Percentiles rank a stretch among this genome's conserved stretches.
Conservation (phyloP, 2,888 invertebrate species). For the Cheilosia impressa region DNA sequence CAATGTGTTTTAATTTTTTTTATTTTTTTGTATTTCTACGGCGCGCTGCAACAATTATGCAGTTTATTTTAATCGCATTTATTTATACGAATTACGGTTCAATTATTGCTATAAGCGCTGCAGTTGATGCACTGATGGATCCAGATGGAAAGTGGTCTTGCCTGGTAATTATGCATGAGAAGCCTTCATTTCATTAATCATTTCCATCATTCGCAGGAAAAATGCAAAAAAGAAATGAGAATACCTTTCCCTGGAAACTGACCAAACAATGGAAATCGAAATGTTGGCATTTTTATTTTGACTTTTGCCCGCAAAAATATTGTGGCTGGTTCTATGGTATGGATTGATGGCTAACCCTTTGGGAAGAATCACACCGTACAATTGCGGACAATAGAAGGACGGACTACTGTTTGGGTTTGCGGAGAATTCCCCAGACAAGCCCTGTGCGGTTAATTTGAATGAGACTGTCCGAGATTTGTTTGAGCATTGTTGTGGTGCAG, state of each 20-base stretch:
- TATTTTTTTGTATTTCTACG: no score
- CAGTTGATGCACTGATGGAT: slow-evolving; percentile 57
- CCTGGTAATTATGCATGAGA: slow-evolving; percentile 46
- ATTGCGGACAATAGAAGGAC: slow-evolving; percentile 17
- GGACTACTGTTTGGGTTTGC: slow-evolving; percentile 49
- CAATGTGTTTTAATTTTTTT: slow-evolving; percentile 23
- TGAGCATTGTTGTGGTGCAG: no score
- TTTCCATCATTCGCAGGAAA: slow-evolving; percentile 48
- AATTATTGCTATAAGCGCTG: slow-evolving; percentile 45
- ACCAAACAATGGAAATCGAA: slow-evolving; percentile 37
- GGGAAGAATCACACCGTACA: slow-evolving; percentile 14
- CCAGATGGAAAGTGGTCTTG: slow-evolving; percentile 65
- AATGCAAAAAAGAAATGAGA: slow-evolving; percentile 10
- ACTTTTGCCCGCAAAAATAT: slow-evolving; percentile 8
- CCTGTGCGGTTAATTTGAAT: slow-evolving; percentile 58
- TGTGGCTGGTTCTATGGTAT: neutral
- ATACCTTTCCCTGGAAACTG: slow-evolving; percentile 32
- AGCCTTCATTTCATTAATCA: slow-evolving; percentile 57
- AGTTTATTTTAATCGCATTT: slow-evolving; percentile 73
- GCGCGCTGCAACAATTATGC: slow-evolving; percentile 51
- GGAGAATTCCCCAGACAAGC: slow-evolving; percentile 55
- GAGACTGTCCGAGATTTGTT: neutral
- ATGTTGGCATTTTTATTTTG: slow-evolving; percentile 24
- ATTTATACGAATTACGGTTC: slow-evolving; percentile 70
- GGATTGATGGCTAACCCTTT: slow-evolving; percentile 53